Evolutionary conservation across 2,113 vertebrate species (phyloP).

Genomic region (Chlorodrepanis virens): DNA sequence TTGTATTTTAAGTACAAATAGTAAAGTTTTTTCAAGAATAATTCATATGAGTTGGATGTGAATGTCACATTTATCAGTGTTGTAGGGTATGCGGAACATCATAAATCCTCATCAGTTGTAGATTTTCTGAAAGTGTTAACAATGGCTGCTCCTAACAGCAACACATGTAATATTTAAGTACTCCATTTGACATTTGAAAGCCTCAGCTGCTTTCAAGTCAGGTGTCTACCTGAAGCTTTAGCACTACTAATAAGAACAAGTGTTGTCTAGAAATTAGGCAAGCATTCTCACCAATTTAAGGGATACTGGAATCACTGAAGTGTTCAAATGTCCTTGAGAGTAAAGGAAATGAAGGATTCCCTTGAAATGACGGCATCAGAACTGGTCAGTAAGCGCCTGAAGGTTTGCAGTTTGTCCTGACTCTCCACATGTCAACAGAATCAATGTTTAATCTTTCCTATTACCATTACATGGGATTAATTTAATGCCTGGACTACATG

Average conservation of each 20-base stretch:
- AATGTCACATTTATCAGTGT: not conserved
- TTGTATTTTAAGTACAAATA: not conserved
- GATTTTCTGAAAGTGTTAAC: not conserved
- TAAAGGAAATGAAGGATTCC: not conserved
- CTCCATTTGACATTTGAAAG: not conserved
- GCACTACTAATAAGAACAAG: not conserved
- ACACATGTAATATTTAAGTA: not conserved
- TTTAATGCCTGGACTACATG: not conserved
- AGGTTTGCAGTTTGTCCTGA: not conserved
- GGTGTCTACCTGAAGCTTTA: not conserved
- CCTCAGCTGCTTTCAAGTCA: not conserved
- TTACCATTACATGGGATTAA: not conserved
- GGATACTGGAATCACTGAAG: not conserved
- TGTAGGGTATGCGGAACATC: not conserved
- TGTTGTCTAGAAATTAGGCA: not conserved
- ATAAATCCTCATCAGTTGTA: not conserved
- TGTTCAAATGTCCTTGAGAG: not conserved
- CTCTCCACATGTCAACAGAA: not conserved
- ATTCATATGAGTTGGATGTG: not conserved
- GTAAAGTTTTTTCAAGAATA: not conserved
- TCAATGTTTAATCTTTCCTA: not conserved
- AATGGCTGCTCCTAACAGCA: not conserved
- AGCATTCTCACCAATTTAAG: not conserved
- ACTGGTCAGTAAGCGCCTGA: not conserved
- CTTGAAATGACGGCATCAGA: not conserved